phyloP scores from a whole-genome alignment of 2,113 vertebrate genomes.

The Dicaeum eximium region DNA sequence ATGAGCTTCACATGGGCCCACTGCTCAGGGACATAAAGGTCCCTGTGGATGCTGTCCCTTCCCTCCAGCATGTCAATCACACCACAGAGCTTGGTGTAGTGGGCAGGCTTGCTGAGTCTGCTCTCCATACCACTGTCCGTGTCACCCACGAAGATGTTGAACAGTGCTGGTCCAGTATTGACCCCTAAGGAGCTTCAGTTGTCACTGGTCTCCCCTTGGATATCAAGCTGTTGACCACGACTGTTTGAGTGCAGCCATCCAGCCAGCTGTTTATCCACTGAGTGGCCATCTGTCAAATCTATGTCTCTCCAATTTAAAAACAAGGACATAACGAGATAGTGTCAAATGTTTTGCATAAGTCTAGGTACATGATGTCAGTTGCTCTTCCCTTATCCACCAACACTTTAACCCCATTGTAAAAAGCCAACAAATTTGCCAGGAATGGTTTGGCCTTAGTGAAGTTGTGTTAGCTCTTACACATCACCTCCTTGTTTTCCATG shows the following conservation, averaged over 20 bases:
- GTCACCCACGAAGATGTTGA: neutral
- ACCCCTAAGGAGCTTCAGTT: neutral
- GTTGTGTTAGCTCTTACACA: neutral
- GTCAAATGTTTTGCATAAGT: neutral
- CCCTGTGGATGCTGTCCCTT: neutral
- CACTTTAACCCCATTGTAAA: neutral
- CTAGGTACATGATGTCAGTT: neutral
- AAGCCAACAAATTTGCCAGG: neutral
- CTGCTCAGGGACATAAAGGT: neutral
- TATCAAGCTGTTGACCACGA: neutral
- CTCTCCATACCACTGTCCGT: neutral
- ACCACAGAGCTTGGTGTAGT: neutral
- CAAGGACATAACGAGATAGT: rapidly evolving
- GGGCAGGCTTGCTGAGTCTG: neutral
- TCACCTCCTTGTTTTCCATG: neutral
- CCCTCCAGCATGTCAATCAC: neutral
- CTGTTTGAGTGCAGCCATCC: neutral
- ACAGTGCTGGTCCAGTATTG: neutral
- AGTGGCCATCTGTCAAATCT: neutral
- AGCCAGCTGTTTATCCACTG: neutral
- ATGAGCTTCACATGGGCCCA: rapidly evolving
- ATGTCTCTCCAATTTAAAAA: neutral
- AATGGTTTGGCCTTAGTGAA: neutral
- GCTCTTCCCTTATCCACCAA: neutral
- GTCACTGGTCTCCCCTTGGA: neutral